Percentiles rank a stretch among this genome's conserved stretches.
Evolutionary conservation across 2,113 vertebrate species (phyloP).

Genomic region (Centropus unirufus): DNA sequence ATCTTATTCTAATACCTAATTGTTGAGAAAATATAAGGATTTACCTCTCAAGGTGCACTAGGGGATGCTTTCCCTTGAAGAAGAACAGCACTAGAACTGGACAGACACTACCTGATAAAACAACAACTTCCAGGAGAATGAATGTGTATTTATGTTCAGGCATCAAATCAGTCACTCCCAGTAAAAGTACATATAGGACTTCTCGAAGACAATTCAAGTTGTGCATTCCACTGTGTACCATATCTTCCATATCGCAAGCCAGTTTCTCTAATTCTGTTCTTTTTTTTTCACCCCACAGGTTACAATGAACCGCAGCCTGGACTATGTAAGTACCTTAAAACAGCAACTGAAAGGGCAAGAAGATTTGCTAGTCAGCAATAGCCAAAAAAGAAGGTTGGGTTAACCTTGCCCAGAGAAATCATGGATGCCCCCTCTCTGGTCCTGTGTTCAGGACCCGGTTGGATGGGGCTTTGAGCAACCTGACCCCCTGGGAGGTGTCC

Average conservation of each 20-base stretch:
- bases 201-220: not conserved
- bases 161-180: not conserved
- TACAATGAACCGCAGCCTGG: not conserved
- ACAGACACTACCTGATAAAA: not conserved
- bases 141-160: not conserved
- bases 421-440: too few species aligned
- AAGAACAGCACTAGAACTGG: not conserved
- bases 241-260: not conserved
- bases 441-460: too few species aligned
- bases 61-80: not conserved
- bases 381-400: not conserved
- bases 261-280: not conserved
- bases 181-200: not conserved
- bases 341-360: not conserved
- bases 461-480: too few species aligned
- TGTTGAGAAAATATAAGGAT: not conserved
- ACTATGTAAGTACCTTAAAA: slow-evolving; percentile 8
- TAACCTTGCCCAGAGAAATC: not conserved
- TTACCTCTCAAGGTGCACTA: not conserved
- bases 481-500: too few species aligned
- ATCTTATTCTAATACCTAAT: not conserved
- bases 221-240: not conserved
- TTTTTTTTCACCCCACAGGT: not conserved
- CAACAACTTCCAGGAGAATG: not conserved
- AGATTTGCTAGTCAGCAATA: not conserved